Conservation (phyloP, 92 coral and sea anemone species). For the Nematostella vectensis region DNA sequence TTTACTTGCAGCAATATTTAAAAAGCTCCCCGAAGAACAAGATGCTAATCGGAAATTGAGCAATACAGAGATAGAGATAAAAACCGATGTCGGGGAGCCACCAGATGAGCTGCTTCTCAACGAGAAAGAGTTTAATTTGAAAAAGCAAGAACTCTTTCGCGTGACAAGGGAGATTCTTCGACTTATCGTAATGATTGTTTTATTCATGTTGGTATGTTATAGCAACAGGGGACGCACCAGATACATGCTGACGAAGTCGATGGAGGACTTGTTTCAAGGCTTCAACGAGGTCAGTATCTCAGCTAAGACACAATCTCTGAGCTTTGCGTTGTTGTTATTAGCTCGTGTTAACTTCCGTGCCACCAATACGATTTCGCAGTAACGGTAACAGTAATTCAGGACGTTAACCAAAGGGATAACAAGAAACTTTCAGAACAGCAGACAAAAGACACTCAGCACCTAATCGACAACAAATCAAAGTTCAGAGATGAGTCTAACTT, state of each 20-base stretch:
- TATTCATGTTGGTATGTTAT: slow-evolving; percentile 65
- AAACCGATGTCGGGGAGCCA: slow-evolving; percentile 45
- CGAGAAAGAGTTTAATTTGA: slow-evolving; percentile 38
- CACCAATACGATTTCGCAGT: too few relatives aligned
- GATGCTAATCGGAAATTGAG: slow-evolving; percentile 33
- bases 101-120: slow-evolving; percentile 23
- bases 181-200: slow-evolving; percentile 37
- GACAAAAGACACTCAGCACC: too few relatives aligned
- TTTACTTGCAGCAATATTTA: slow-evolving; percentile 35
- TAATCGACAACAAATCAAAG: too few relatives aligned
- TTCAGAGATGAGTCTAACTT: too few relatives aligned
- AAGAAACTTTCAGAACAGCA: too few relatives aligned
- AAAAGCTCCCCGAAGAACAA: slow-evolving; percentile 50
- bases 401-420: too few relatives aligned
- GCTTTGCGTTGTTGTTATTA: too few relatives aligned
- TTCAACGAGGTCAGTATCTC: slow-evolving; percentile 52
- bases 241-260: slow-evolving; percentile 52
- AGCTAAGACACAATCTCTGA: too few relatives aligned
- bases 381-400: too few relatives aligned
- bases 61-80: slow-evolving; percentile 14
- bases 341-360: too few relatives aligned
- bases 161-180: slow-evolving; percentile 35
- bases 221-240: slow-evolving; percentile 60
- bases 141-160: slow-evolving; percentile 50
- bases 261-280: slow-evolving; percentile 37